phyloP scores from a whole-genome alignment of 2,113 vertebrate species.

The Phrynosoma blainvillii region DNA sequence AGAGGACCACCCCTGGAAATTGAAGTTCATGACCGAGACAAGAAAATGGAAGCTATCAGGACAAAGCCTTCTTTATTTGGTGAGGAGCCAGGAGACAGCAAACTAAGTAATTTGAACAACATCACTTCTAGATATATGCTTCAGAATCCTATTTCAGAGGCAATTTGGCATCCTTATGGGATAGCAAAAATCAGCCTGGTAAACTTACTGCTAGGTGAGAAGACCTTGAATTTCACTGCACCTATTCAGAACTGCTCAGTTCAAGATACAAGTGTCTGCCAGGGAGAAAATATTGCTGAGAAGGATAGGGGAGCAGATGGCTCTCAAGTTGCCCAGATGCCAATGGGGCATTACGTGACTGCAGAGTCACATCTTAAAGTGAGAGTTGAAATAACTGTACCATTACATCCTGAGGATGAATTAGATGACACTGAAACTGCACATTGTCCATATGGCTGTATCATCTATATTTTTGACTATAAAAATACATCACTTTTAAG shows the following conservation, averaged over 20 bases:
- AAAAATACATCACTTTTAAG: slow-evolving; percentile 59
- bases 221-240: slow-evolving; percentile 67
- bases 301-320: slow-evolving; percentile 6
- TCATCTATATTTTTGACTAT: slow-evolving; percentile 78
- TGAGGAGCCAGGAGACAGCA: slow-evolving; percentile 60
- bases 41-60: slow-evolving; percentile 53
- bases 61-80: slow-evolving; percentile 63
- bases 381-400: slow-evolving; percentile 76
- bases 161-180: slow-evolving; percentile 73
- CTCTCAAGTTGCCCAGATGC: slow-evolving; percentile 45
- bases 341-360: slow-evolving; percentile 76
- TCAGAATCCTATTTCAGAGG: slow-evolving; percentile 43
- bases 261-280: slow-evolving; percentile 5
- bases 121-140: slow-evolving; percentile 40
- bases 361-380: slow-evolving; percentile 82
- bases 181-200: slow-evolving; percentile 78
- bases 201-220: slow-evolving; percentile 78
- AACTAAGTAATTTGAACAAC: slow-evolving; percentile 48
- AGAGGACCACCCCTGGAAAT: slow-evolving; percentile 81
- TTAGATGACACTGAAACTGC: neutral
- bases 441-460: slow-evolving; percentile 71
- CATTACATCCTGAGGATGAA: slow-evolving; percentile 33
- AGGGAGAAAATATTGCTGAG: slow-evolving; percentile 7
- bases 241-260: slow-evolving; percentile 73
- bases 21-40: slow-evolving; percentile 86